phyloP scores from a whole-genome alignment of 1,140 invertebrate genomes.

The Drosophila pseudoobscura region DNA sequence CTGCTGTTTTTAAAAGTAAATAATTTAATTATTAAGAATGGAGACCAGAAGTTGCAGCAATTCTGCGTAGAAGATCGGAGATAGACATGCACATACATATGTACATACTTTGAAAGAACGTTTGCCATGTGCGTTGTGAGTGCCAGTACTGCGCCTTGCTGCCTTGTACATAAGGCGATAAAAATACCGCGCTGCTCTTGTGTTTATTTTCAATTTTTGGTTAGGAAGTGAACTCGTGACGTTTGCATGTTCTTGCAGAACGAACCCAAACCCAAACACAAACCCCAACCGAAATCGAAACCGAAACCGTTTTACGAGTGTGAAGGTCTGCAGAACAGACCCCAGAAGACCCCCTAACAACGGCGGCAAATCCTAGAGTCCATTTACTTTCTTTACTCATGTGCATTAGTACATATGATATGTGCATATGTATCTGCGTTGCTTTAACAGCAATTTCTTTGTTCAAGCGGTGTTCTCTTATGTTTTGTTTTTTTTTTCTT shows the following conservation, averaged over 20 bases:
- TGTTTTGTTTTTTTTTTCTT: constrained; percentile 1
- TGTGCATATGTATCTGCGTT: constrained; percentile 13
- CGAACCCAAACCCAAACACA: background rate
- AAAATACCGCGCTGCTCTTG: constrained; percentile 58
- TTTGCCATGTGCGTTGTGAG: constrained; percentile 35
- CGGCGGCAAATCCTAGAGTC: background rate
- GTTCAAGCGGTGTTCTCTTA: constrained; percentile 22
- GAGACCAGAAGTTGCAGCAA: background rate
- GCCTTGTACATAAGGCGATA: constrained; percentile 47
- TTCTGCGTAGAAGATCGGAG: constrained; percentile 1
- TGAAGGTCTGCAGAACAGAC: constrained; percentile 30
- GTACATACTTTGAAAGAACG: background rate
- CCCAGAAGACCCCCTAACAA: constrained; percentile 20
- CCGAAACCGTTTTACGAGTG: constrained; percentile 37
- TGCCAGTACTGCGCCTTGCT: constrained; percentile 8
- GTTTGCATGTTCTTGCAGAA: constrained; percentile 21
- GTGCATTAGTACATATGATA: constrained; percentile 4
- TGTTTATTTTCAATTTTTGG: constrained; percentile 60
- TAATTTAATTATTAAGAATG: constrained; percentile 14
- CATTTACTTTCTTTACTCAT: background rate
- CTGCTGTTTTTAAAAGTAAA: constrained; percentile 27
- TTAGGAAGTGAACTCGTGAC: constrained; percentile 45
- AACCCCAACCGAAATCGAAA: background rate
- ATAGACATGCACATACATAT: background rate
- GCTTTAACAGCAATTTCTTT: constrained; percentile 29